A percentile compares a stretch with the other conserved stretches of the same genome.
Conservation (phyloP, 92 coral and sea anemone species). For the Porites rus region DNA sequence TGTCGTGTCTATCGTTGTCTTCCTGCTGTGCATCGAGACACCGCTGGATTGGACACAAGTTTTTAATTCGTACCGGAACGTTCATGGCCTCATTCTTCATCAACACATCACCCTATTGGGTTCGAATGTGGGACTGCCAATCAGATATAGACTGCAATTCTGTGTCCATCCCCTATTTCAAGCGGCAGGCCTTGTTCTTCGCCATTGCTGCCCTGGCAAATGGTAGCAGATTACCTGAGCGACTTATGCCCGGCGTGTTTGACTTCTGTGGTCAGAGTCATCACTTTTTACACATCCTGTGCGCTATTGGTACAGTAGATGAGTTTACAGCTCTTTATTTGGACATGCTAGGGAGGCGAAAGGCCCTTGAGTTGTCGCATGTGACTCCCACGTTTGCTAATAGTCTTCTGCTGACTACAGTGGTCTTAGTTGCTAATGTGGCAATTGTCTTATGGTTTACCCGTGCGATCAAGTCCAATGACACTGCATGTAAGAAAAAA, state of each 20-base stretch:
- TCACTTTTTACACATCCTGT: conserved; percentile 94
- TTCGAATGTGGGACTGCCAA: conserved; percentile 74
- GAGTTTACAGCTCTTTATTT: conserved; percentile 78
- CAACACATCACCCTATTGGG: conserved; percentile 83
- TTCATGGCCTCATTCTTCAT: conserved; percentile 75
- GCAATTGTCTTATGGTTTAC: conserved; percentile 87
- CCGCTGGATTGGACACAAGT: conserved; percentile 81
- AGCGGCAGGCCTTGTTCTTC: conserved; percentile 84
- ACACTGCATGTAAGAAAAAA: conserved; percentile 1
- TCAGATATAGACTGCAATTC: conserved; percentile 72
- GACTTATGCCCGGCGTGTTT: conserved; percentile 87
- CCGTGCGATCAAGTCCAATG: conserved; percentile 63
- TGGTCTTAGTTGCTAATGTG: conserved; percentile 73
- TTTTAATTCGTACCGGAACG: conserved; percentile 82
- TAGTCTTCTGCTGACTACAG: conserved; percentile 75
- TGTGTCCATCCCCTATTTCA: conserved; percentile 77
- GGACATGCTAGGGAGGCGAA: conserved; percentile 84
- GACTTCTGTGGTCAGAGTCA: conserved; percentile 95
- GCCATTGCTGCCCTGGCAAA: conserved; percentile 89
- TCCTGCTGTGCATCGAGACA: conserved; percentile 96
- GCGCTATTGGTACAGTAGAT: conserved; percentile 86
- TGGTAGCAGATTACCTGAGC: conserved; percentile 85
- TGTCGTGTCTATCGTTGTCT: conserved; percentile 75
- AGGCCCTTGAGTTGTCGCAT: conserved; percentile 45
- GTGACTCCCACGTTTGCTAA: conserved; percentile 72